Base-by-base conservation (phyloP, 2,113 vertebrate genomes). In the Nesogale talazaci region DNA sequence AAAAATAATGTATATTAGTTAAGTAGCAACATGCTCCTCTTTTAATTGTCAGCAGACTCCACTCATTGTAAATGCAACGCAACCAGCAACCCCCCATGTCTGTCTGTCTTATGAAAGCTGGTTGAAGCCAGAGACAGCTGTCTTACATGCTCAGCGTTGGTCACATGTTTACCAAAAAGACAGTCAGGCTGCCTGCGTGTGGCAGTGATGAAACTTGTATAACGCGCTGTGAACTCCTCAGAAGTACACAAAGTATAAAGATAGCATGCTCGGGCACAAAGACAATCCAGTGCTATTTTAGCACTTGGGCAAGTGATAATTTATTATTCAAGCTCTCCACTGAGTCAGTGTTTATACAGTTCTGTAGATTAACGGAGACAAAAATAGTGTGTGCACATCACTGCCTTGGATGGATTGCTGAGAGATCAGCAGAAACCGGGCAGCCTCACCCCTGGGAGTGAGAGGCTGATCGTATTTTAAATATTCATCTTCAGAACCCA, bases 211-310 rank as follows among this genome's bases (percentile, higher is more conserved):
- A 52, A 5, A 29, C 63, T 23, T 79, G 52, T 86, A 23, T 91
- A 89, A 92, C 79, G 92, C 88, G 89, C 91, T 96, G 59, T 88
- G 94, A 89, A 85, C 92, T 83, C 65, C 65, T 23, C 70, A 95
- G 94, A 94, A 97, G 93, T 91, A 92, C 95, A 94, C 87, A 74
- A n/a, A 94, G 70, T 95, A 95, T 96, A 96, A 96, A 96, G 96
- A 88, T n/a, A 74, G 82, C 87, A n/a, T 84, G 93, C 93, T 95
- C 57, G 20, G 94, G 96, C 94, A 92, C 84, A 92, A 81, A 91
- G 88, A 94, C 91, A 95, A 94, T 31, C 95, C 57, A 95, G 92
- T 38, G 91, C 97, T 96, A 85, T 96, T 95, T 96, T 95, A 93
- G 93, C 94, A 77, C 92, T 97, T 34, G 89, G 89, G 76, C 93